Evolutionary conservation across 1,140 invertebrate genomes (phyloP), one percentile per base, ranked within the genome.

Genomic region (Vanessa tameamea): DNA sequence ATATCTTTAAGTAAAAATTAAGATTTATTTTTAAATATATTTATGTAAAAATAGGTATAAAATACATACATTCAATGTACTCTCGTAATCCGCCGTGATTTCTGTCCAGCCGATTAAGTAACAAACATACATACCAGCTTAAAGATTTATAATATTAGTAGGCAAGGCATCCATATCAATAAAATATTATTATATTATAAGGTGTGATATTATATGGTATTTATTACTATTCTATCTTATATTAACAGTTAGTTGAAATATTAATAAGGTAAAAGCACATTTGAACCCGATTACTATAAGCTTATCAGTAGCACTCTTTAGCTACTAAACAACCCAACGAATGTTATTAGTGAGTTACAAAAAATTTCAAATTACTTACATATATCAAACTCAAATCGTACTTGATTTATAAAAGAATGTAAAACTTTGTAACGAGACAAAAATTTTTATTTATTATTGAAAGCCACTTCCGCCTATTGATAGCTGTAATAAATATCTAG

Each of bases 291-390:
- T 57, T 15, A 70, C 57, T 48, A 64, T 70, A 63, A 70, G 31
- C 47, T 70, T 63, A 64, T 70, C 59, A 70, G 26, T 37, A 63
- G 67, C 67, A 61, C 66, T 23, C 53, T 53, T 53, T 53, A 53
- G 5, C 23, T 57, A n/a, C 31, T 69, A 23, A n/a, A 69, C 55
- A 59, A 51, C 9, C 47, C 13, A 23, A 48, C 47, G 37, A 48
- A 61, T 61, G 57, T 15, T 14, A 9, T 61, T 37, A 61, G 57
- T 61, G 11, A 23, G 51, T n/a, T 23, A 57, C 16, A n/a, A 20
- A 57, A 8, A 57, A 16, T 1, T 20, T 26, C 53, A 57, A 57
- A 57, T 57, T 8, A 23, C 6, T 23, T 57, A 16, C 2, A 57
- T 57, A 26, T 57, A 23, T 23, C 53, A 57, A 57, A 57, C 20